These are phyloP conservation scores for Thecocarcelia acutangulata DNA, from an alignment of 2,888 invertebrate species.

Conservation along the genomic window DNA sequence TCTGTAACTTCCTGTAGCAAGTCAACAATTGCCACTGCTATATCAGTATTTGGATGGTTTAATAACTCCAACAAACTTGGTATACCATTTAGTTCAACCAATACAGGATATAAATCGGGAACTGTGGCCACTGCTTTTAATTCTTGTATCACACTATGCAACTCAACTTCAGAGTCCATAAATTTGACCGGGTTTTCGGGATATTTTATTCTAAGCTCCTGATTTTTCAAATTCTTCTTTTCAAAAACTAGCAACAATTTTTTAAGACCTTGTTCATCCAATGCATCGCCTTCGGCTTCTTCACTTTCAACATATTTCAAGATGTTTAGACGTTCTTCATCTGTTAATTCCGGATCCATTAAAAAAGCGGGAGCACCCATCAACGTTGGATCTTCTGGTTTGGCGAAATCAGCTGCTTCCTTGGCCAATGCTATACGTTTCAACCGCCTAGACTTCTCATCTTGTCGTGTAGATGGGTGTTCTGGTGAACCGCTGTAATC, in stretches of 20 bases:
- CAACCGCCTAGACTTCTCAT: conserved; percentile 84
- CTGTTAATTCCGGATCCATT: conserved; percentile 83
- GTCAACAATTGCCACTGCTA: conserved; percentile 82
- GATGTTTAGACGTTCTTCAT: conserved; percentile 90
- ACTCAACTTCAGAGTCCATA: conserved; percentile 97
- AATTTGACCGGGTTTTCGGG: conserved; percentile 98
- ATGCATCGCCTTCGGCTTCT: conserved; percentile 90
- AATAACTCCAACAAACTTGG: conserved; percentile 95
- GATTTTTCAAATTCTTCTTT: conserved; percentile 95
- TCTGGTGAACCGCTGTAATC: conserved; percentile 85
- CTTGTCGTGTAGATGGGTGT: conserved; percentile 75
- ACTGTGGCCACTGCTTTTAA: conserved; percentile 96
- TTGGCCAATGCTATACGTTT: conserved; percentile 84
- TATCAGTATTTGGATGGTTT: conserved; percentile 96
- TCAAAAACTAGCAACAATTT: conserved; percentile 95
- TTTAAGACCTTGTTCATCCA: conserved; percentile 94
- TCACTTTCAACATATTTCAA: conserved; percentile 92
- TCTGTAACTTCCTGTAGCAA: conserved; percentile 94
- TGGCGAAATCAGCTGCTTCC: conserved; percentile 81
- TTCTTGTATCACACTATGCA: conserved; percentile 93
- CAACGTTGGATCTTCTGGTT: conserved; percentile 78
- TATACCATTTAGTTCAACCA: conserved; percentile 94
- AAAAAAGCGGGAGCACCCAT: conserved; percentile 50
- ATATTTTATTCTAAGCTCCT: conserved; percentile 99
- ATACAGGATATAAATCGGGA: conserved; percentile 95